Base-by-base conservation (phyloP, 2,888 invertebrate genomes). In the Caenorhabditis japonica region DNA sequence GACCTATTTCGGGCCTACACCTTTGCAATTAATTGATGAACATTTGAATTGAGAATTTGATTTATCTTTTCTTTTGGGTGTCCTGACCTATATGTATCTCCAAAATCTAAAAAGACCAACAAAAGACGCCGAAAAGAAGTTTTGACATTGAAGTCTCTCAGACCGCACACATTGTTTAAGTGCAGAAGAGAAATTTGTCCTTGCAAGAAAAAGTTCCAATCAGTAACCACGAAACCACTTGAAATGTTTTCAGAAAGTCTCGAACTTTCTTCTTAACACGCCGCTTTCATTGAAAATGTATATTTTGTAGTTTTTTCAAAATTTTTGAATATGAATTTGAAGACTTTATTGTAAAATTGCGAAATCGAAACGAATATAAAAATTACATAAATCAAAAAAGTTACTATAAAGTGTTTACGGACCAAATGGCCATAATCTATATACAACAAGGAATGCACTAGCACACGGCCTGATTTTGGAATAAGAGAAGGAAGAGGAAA, bases 381-480 rank as follows among this genome's bases (percentile, higher is more conserved):
- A 17, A n/a, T 15, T 21, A 27, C 3, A 19, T 27, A 27, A 47
- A 36, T 30, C 15, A 12, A 15, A 15, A 30, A n/a, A 34, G 15
- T 15, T 17, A 33, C 4, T 33, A 43, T 17, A 33, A 47, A 47
- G 47, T 47, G 17, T 17, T 30, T 2, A 8, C 21, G 15, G 27
- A 44, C 51, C 62, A 30, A 36, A 27, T 36, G 47, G 39, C 47
- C 55, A 30, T 36, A 23, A 27, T 55, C 39, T 76, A 76, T 76
- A 55, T 78, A 78, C 77, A 78, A 62, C 51, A 33, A 47, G 53
- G 55, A 75, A 73, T 78, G 77, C 77, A 75, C 75, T 39, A 58
- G 60, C 52, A 58, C 71, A 72, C 75, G 77, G 77, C 77, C 77
- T 73, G 77, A 66, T 61, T 64, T 34, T 13, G n/a, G 10, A 15